Evolutionary conservation across 2,797 vertebrate species (phyloP).

Genomic region (Brotula barbata): DNA sequence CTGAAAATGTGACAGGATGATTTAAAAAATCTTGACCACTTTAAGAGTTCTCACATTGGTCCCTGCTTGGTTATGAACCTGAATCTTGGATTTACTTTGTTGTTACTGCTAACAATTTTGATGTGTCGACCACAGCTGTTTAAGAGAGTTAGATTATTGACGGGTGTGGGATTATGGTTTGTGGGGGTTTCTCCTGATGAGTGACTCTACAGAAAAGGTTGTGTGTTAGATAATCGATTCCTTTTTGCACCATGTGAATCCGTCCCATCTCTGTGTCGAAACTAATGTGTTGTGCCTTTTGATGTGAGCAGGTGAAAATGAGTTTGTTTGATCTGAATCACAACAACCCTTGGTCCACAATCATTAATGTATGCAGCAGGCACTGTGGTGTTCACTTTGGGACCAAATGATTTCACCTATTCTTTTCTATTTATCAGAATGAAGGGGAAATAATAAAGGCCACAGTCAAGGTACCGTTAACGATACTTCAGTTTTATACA

Average conservation of each 20-base stretch:
- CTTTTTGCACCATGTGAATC: background rate
- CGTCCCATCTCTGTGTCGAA: conserved; percentile 1
- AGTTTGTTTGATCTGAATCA: conserved; percentile 27
- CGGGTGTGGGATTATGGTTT: conserved; percentile 45
- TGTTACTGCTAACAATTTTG: conserved; percentile 18
- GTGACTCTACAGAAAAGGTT: background rate
- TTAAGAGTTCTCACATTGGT: conserved; percentile 1
- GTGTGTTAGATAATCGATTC: conserved; percentile 6
- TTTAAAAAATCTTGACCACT: conserved; percentile 2
- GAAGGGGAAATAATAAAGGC: conserved; percentile 30
- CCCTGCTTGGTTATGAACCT: background rate
- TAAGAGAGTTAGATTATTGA: conserved; percentile 51
- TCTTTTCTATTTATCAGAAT: conserved; percentile 44
- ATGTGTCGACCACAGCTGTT: conserved; percentile 37
- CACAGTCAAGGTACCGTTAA: conserved; percentile 25
- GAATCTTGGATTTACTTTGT: conserved; percentile 6
- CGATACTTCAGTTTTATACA: conserved; percentile 52
- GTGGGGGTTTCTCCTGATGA: no score
- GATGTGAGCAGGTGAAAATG: conserved; percentile 17
- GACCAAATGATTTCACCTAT: conserved; percentile 65
- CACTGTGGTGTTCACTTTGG: conserved; percentile 35
- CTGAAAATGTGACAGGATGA: conserved; percentile 22
- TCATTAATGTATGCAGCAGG: conserved; percentile 16
- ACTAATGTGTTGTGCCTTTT: conserved; percentile 53
- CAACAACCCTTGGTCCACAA: conserved; percentile 2